phyloP scores from a whole-genome alignment of 2,888 invertebrate species.

The Poecilus cupreus region DNA sequence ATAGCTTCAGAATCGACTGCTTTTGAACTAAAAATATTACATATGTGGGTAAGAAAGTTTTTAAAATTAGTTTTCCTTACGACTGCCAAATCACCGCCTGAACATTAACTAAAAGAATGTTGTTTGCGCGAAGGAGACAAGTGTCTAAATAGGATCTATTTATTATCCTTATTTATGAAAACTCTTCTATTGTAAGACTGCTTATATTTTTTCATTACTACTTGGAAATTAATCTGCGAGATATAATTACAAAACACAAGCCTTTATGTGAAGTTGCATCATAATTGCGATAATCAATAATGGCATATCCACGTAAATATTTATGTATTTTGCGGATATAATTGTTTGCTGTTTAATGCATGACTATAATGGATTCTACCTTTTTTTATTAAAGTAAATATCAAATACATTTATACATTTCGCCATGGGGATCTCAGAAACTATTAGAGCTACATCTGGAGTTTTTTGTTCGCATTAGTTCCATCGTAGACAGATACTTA shows the following conservation, averaged over 20 bases:
- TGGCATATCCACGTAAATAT: background rate
- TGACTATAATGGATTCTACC: too few species aligned
- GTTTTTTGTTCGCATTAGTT: too few species aligned
- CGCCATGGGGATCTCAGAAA: too few species aligned
- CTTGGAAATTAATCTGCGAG: background rate
- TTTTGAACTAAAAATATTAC: conserved; percentile 52
- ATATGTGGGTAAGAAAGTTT: conserved; percentile 56
- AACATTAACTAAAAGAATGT: conserved; percentile 56
- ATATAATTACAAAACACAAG: background rate
- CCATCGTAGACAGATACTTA: too few species aligned
- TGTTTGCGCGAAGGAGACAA: conserved; percentile 16
- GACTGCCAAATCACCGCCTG: conserved; percentile 49
- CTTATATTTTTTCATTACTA: background rate
- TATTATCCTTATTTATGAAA: conserved; percentile 56
- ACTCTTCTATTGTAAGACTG: background rate
- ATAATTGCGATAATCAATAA: background rate
- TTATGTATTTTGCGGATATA: background rate
- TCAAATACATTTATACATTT: background rate
- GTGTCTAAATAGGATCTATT: conserved; percentile 21
- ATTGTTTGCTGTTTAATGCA: too few species aligned
- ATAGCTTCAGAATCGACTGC: background rate
- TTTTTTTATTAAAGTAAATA: too few species aligned
- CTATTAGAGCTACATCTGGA: too few species aligned
- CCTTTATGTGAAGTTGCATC: background rate
- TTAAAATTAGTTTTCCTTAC: conserved; percentile 49